phyloP scores from a whole-genome alignment of 2,888 invertebrate genomes.

The Leptinotarsa haldemani region DNA sequence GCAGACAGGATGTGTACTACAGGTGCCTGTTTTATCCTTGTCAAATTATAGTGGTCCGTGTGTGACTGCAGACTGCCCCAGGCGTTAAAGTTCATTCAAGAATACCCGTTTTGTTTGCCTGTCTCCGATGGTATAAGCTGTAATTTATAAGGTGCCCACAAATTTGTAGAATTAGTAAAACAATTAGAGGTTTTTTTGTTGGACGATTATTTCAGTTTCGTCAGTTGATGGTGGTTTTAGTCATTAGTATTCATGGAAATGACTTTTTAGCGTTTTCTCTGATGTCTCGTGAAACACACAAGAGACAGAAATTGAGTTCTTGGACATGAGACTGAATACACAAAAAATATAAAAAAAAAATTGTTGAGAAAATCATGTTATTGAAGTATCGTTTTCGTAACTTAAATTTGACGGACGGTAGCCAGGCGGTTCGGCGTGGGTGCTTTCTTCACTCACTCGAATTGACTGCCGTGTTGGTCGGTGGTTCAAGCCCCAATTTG shows the following conservation, averaged over 20 bases:
- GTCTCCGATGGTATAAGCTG: slow-evolving; percentile 38
- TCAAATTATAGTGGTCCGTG: slow-evolving; percentile 39
- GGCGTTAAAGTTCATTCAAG: slow-evolving; percentile 50
- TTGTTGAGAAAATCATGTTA: too few species aligned
- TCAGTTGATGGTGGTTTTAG: slow-evolving; percentile 20
- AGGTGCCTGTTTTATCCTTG: slow-evolving; percentile 26
- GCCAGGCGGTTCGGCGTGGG: too few species aligned
- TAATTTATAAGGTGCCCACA: slow-evolving; percentile 50
- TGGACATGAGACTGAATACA: too few species aligned
- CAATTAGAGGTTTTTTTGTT: slow-evolving; percentile 34
- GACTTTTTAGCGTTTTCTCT: slow-evolving; percentile 3
- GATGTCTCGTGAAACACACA: too few species aligned
- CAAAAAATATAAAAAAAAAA: too few species aligned
- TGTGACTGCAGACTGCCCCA: slow-evolving; percentile 44
- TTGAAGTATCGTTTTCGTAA: too few species aligned
- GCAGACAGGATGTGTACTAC: slow-evolving; percentile 6
- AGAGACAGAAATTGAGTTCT: too few species aligned
- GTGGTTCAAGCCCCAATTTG: too few species aligned
- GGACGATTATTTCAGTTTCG: slow-evolving; percentile 14
- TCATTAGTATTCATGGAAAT: slow-evolving; percentile 10
- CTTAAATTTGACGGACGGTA: too few species aligned
- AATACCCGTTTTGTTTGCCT: slow-evolving; percentile 48
- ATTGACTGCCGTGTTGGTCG: too few species aligned
- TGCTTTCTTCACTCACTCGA: too few species aligned
- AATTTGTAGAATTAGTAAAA: slow-evolving; percentile 51